These are phyloP conservation scores for Micoletzkya japonica DNA, from an alignment of 2,888 invertebrate genomes.

Conservation along the genomic window DNA sequence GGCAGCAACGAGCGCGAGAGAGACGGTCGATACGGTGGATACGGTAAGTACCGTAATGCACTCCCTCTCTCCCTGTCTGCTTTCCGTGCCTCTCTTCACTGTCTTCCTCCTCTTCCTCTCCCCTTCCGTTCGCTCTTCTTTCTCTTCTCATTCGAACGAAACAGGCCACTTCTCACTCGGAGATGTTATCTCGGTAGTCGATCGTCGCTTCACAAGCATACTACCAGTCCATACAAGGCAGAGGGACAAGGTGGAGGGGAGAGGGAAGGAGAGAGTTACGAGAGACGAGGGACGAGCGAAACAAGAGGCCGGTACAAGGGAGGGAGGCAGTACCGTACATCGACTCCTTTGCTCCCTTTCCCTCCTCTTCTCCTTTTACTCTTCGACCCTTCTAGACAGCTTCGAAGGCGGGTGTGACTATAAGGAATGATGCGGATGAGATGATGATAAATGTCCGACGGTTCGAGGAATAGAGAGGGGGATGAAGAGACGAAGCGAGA, in stretches of 20 bases:
- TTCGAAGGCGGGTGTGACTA: not conserved
- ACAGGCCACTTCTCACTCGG: constrained; percentile 10
- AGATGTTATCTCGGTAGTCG: not conserved
- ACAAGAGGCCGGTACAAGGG: constrained; percentile 1
- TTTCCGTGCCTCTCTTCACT: not conserved
- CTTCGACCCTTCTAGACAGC: too few relatives aligned
- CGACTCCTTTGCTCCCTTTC: too few relatives aligned
- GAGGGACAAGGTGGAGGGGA: not conserved
- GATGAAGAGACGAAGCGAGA: too few relatives aligned
- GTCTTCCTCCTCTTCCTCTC: not conserved
- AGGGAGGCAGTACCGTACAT: too few relatives aligned
- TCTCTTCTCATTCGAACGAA: not conserved
- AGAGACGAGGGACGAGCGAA: too few relatives aligned
- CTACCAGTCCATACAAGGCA: not conserved
- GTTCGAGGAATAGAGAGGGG: too few relatives aligned
- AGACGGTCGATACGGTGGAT: not conserved
- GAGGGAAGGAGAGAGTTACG: too few relatives aligned
- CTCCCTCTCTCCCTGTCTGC: not conserved
- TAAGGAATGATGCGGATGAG: not conserved
- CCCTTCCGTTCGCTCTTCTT: not conserved
- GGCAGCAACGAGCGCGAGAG: not conserved
- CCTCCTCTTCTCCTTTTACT: too few relatives aligned
- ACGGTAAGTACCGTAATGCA: too few relatives aligned
- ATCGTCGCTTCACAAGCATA: not conserved
- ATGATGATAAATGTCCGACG: not conserved